A percentile compares a stretch with the other conserved stretches of the same genome.
phyloP scores from a whole-genome alignment of 37 sponge, comb jelly and placozoan species.

The Aphrocallistes beatrix region DNA sequence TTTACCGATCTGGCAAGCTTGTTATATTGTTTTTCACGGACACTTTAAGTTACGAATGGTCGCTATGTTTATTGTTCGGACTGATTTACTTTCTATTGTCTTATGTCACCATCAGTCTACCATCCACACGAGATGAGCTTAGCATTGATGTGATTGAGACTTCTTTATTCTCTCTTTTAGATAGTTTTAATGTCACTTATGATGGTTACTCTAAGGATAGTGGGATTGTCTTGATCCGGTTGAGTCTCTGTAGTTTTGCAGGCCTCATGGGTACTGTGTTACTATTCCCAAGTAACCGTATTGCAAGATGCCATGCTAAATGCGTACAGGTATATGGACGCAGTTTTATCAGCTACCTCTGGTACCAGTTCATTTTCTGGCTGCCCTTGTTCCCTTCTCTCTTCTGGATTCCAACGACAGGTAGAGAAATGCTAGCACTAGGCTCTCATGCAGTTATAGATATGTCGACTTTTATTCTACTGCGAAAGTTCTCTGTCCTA shows the following conservation, averaged over 20 bases:
- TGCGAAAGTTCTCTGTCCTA: background rate
- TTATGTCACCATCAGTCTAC: background rate
- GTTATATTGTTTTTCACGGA: background rate
- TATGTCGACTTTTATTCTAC: background rate
- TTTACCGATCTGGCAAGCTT: background rate
- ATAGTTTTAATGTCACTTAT: background rate
- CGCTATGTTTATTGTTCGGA: background rate
- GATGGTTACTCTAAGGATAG: too few species aligned
- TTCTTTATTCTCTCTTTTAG: background rate
- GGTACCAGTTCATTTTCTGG: constrained; percentile 8
- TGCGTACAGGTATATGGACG: background rate
- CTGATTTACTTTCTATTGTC: background rate
- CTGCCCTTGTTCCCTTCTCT: background rate
- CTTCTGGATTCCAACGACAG: background rate
- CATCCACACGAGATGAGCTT: background rate
- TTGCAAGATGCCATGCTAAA: background rate
- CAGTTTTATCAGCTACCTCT: background rate
- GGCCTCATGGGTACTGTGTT: background rate
- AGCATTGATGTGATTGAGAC: background rate
- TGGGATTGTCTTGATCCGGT: too few species aligned
- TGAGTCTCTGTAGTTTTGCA: background rate
- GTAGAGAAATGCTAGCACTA: background rate
- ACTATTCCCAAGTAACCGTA: background rate
- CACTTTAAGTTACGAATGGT: background rate
- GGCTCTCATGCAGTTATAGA: background rate